Conservation (phyloP, 2,888 invertebrate species). For the Onchidella celtica region DNA sequence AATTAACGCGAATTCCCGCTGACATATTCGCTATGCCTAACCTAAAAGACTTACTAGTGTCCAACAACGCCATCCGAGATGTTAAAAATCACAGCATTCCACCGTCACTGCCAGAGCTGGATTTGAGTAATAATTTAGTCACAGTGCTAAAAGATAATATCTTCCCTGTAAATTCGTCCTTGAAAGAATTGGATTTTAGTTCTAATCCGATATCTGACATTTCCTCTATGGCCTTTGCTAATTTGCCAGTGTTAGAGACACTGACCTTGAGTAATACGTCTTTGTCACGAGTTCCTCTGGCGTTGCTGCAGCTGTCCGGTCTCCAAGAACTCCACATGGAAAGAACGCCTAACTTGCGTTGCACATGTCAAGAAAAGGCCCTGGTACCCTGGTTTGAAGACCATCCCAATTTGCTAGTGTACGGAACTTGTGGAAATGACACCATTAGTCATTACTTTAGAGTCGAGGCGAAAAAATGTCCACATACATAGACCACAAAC, state of each 20-base stretch:
- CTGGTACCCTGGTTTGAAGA: neutral
- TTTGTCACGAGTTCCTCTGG: constrained; percentile 9
- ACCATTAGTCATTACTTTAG: neutral
- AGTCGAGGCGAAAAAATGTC: neutral
- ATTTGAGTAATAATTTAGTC: neutral
- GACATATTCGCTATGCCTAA: neutral
- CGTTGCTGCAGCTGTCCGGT: neutral
- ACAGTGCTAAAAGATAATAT: neutral
- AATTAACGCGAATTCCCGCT: neutral
- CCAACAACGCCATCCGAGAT: neutral
- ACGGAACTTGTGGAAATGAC: constrained; percentile 3
- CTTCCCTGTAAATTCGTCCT: neutral
- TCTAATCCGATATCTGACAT: constrained; percentile 22
- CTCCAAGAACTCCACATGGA: neutral
- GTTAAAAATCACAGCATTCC: neutral
- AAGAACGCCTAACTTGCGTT: neutral
- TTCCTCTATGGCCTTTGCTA: neutral
- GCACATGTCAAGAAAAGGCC: constrained; percentile 11
- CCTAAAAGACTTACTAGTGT: neutral
- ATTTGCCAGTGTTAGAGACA: neutral
- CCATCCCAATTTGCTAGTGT: neutral
- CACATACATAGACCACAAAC: neutral
- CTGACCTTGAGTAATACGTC: neutral
- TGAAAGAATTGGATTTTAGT: neutral
- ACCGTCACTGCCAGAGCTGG: neutral